Evolutionary conservation across 92 coral and sea anemone genomes (phyloP).

Genomic region (Epizoanthus stellaris): DNA sequence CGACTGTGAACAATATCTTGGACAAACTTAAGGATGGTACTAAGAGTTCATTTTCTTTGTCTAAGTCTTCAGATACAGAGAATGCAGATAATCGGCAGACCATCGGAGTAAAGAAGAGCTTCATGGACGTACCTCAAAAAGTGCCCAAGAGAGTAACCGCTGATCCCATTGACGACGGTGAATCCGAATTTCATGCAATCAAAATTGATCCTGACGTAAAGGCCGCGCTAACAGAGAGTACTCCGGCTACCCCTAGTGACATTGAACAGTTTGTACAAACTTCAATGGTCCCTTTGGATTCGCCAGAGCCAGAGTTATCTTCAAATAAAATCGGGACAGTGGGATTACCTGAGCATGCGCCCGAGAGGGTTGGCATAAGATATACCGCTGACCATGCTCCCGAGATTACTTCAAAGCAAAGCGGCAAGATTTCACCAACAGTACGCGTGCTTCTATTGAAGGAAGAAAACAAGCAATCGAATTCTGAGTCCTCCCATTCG

Average conservation of each 20-base stretch:
- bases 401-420: slow-evolving; percentile 25
- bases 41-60: neutral
- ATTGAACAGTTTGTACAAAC: slow-evolving; percentile 31
- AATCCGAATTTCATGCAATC: slow-evolving; percentile 64
- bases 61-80: neutral
- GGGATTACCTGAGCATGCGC: slow-evolving; percentile 24
- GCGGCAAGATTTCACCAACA: slow-evolving; percentile 15
- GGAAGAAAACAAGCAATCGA: neutral
- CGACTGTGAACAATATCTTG: slow-evolving; percentile 49
- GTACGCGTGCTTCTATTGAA: neutral
- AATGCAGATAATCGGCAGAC: neutral
- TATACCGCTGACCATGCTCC: neutral
- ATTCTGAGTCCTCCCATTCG: neutral
- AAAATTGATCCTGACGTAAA: slow-evolving; percentile 40
- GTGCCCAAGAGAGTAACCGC: slow-evolving; percentile 37
- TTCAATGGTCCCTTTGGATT: slow-evolving; percentile 22
- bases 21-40: slow-evolving; percentile 28
- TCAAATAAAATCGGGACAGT: neutral
- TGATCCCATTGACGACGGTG: slow-evolving; percentile 47
- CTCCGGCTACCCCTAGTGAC: slow-evolving; percentile 13
- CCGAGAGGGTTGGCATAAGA: slow-evolving; percentile 18
- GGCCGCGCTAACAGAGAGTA: neutral
- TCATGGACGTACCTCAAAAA: neutral
- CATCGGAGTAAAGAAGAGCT: slow-evolving; percentile 15
- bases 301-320: slow-evolving; percentile 15